Conservation (phyloP, 2,113 vertebrate species). For the Cottus gobio region DNA sequence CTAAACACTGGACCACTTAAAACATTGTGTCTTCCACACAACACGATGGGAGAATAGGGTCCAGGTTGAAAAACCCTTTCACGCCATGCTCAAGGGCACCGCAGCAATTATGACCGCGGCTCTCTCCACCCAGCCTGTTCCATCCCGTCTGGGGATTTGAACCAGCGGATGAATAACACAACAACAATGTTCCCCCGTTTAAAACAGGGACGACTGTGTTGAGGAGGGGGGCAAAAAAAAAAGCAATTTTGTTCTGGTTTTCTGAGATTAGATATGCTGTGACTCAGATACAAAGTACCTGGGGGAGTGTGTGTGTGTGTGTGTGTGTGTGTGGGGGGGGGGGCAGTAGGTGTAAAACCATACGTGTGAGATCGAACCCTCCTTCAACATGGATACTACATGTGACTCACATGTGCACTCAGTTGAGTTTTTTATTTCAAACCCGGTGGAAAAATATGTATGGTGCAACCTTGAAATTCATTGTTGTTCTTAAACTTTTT, state of each 20-base stretch:
- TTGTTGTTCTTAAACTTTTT: not conserved
- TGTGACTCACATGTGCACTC: conserved; percentile 13
- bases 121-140: conserved; percentile 13
- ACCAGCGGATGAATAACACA: conserved; percentile 43
- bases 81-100: conserved; percentile 39
- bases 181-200: conserved; percentile 38
- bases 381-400: conserved; percentile 18
- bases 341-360: conserved; percentile 14
- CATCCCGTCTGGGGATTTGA: conserved; percentile 34
- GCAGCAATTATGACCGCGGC: conserved; percentile 18
- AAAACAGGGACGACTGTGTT: conserved; percentile 57
- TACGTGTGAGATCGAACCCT: conserved; percentile 34
- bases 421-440: conserved; percentile 34
- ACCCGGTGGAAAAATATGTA: conserved; percentile 7
- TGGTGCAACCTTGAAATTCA: not conserved
- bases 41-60: not conserved
- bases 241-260: conserved; percentile 69
- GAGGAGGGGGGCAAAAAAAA: conserved; percentile 3
- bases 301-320: conserved; percentile 10
- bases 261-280: conserved; percentile 72
- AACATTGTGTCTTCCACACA: not conserved
- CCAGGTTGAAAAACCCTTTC: not conserved
- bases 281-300: conserved; percentile 69
- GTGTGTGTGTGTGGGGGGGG: not conserved
- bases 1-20: not conserved